These are phyloP conservation scores for Penaeus vannamei DNA, from an alignment of 1,140 invertebrate genomes.

Conservation along the genomic window DNA sequence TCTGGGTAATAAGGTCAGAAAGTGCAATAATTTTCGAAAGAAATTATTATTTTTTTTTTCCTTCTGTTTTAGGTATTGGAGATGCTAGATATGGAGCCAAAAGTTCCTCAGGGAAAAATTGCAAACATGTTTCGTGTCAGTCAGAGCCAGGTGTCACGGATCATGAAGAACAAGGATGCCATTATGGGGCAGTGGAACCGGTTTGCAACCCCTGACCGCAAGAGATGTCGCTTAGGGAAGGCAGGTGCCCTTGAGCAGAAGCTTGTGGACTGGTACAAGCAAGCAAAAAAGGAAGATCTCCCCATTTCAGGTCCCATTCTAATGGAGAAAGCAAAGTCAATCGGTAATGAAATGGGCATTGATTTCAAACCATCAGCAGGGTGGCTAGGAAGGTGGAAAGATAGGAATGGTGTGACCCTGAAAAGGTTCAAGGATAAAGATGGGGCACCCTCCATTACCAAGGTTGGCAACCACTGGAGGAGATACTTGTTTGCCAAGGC, in stretches of 20 bases:
- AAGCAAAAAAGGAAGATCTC: slow-evolving; percentile 56
- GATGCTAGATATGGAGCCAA: slow-evolving; percentile 58
- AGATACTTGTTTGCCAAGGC: slow-evolving; percentile 61
- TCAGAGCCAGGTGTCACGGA: slow-evolving; percentile 63
- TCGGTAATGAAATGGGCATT: slow-evolving; percentile 59
- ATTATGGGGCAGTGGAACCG: slow-evolving; percentile 56
- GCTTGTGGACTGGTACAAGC: slow-evolving; percentile 60
- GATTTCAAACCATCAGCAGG: slow-evolving; percentile 61
- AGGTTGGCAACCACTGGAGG: slow-evolving; percentile 61
- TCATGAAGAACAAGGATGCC: slow-evolving; percentile 60
- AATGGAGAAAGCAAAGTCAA: slow-evolving; percentile 63
- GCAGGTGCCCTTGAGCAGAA: slow-evolving; percentile 53
- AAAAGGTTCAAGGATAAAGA: slow-evolving; percentile 62
- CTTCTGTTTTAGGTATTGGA: slow-evolving; percentile 55
- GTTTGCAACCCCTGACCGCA: slow-evolving; percentile 57
- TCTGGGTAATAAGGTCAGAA: too few species aligned
- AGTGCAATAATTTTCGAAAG: background rate
- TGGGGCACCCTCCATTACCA: slow-evolving; percentile 54
- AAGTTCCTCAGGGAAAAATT: slow-evolving; percentile 62
- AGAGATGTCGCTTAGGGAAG: slow-evolving; percentile 52
- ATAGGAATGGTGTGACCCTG: slow-evolving; percentile 62
- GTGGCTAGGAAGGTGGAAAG: slow-evolving; percentile 63
- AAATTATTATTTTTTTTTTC: slow-evolving; percentile 10
- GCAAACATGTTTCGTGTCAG: slow-evolving; percentile 62
- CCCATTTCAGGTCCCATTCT: slow-evolving; percentile 63